phyloP scores from a whole-genome alignment of 2,797 vertebrate species.

The Dromococcyx pavoninus region DNA sequence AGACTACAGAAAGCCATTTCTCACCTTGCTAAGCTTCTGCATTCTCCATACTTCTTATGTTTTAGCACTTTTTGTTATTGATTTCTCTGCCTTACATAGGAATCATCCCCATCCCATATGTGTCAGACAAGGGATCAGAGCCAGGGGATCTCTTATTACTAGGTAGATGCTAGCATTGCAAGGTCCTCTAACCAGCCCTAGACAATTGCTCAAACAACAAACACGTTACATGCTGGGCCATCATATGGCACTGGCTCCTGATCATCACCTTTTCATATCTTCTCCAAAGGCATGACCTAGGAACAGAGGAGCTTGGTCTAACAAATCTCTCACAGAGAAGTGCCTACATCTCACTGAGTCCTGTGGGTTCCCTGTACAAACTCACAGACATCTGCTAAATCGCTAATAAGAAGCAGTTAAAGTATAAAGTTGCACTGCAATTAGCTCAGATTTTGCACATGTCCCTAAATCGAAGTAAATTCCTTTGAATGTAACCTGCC shows the following conservation, averaged over 20 bases:
- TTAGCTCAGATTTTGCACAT: conserved; percentile 47
- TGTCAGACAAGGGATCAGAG: not conserved
- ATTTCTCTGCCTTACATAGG: not conserved
- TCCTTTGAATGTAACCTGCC: conserved; percentile 48
- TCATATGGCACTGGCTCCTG: not conserved
- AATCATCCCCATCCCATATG: not conserved
- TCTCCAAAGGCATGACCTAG: not conserved
- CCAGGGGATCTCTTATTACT: not conserved
- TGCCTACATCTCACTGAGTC: rapidly evolving
- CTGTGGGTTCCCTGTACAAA: not conserved
- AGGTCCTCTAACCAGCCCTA: not conserved
- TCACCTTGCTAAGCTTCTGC: not conserved
- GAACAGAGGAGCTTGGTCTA: not conserved
- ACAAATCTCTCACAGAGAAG: not conserved
- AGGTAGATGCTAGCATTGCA: not conserved
- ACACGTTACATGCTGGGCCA: not conserved
- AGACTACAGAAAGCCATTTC: not conserved
- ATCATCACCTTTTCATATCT: not conserved
- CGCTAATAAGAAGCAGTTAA: conserved; percentile 25
- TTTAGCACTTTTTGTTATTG: not conserved
- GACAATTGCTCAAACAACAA: not conserved
- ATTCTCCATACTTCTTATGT: not conserved
- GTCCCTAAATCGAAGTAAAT: conserved; percentile 31
- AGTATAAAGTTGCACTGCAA: conserved; percentile 48
- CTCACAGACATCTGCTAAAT: conserved; percentile 21